phyloP scores from a whole-genome alignment of 1,140 invertebrate genomes.

The Periplaneta americana region DNA sequence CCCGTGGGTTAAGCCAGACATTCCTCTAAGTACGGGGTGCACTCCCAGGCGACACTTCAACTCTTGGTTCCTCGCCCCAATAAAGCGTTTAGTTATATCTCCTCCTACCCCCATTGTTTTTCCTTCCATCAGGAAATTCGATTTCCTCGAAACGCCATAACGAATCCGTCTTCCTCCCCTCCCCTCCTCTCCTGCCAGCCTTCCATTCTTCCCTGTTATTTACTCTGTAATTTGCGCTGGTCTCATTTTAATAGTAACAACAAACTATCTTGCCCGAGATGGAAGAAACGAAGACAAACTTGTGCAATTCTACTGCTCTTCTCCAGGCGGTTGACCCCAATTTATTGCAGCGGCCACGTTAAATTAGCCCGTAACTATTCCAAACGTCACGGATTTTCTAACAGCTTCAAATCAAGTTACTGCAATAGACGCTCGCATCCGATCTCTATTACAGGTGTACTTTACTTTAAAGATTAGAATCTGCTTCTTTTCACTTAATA shows the following conservation, averaged over 20 bases:
- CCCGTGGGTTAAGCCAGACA: too few species aligned
- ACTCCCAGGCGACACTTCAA: too few species aligned
- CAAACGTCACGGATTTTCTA: too few species aligned
- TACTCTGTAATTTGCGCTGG: background rate
- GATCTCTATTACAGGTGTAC: too few species aligned
- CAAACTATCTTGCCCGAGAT: background rate
- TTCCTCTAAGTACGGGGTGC: too few species aligned
- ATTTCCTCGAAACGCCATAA: background rate
- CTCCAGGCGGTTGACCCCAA: background rate
- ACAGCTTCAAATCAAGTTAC: too few species aligned
- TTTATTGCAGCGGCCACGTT: too few species aligned
- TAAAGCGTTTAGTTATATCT: background rate
- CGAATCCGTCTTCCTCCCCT: background rate
- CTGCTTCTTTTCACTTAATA: too few species aligned
- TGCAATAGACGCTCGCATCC: too few species aligned
- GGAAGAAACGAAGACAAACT: background rate
- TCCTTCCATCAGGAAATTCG: background rate
- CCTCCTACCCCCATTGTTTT: background rate
- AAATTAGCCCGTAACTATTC: too few species aligned
- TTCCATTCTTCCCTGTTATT: background rate
- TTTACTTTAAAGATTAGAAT: too few species aligned
- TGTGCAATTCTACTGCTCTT: background rate
- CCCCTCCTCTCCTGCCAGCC: background rate
- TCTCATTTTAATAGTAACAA: background rate
- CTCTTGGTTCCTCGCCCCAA: background rate